phyloP scores from a whole-genome alignment of 2,797 vertebrate species.

The Agapornis canus region DNA sequence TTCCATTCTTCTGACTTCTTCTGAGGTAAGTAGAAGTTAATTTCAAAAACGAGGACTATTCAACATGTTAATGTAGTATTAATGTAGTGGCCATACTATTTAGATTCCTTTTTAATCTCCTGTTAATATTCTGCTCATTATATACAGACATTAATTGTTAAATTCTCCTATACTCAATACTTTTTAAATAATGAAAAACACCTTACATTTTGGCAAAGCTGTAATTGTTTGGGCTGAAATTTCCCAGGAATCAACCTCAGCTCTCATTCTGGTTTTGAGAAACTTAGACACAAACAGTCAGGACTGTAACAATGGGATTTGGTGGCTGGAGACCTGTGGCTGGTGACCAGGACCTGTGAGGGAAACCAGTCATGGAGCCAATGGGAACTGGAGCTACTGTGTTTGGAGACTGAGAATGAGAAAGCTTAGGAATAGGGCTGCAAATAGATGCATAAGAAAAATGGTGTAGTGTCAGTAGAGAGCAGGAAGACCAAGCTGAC shows the following conservation, averaged over 20 bases:
- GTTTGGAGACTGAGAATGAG: not conserved
- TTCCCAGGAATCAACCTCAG: not conserved
- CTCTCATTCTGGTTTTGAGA: not conserved
- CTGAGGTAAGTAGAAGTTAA: not conserved
- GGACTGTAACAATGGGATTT: not conserved
- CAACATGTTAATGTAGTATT: not conserved
- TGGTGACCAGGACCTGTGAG: not conserved
- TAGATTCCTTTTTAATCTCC: not conserved
- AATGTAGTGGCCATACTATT: not conserved
- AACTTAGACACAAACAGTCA: not conserved
- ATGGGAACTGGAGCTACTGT: accelerated
- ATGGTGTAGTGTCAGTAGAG: not conserved
- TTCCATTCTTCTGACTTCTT: not conserved
- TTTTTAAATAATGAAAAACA: not conserved
- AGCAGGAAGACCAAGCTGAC: not conserved
- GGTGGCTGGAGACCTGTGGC: not conserved
- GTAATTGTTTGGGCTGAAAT: not conserved
- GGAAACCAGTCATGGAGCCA: not conserved
- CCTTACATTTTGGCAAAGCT: not conserved
- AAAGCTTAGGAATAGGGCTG: not conserved
- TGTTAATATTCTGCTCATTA: not conserved
- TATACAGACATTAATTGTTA: not conserved
- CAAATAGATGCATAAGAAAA: not conserved
- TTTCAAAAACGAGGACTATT: not conserved
- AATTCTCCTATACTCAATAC: not conserved